Evolutionary conservation across 2,113 vertebrate genomes (phyloP), one percentile per base, ranked within the genome.

Genomic region (Zosterops lateralis): DNA sequence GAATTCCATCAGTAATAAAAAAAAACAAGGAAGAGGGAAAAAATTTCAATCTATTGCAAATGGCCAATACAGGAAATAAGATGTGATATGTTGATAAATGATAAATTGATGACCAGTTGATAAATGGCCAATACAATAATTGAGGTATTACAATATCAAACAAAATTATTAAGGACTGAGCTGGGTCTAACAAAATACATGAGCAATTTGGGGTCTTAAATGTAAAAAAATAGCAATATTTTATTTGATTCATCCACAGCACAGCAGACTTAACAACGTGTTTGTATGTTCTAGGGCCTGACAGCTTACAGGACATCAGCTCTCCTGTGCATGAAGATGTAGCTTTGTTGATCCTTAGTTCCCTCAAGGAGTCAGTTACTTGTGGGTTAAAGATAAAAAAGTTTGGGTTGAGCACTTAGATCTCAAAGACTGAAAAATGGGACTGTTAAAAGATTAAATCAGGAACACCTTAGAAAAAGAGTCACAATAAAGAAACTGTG

Each of bases 171-270:
- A 54, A 80, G 44, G n/a, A 67, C 58, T 85, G 84, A 78, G 36
- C 53, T 89, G 76, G 10, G 6, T 76, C 64, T 92, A 83, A 89
- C 36, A 93, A 96, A 93, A 91, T 44, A 62, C 17, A 67, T 24
- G 8, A 83, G 34, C 32, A 85, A 77, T 89, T 91, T 89, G 60
- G 24, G 16, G 12, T 54, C 34, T 60, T 42, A 75, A 75, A 36
- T 89, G 34, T 64, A 84, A 91, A 82, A 84, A 72, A 93, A 31
- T 0, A 90, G 21, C 32, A 73, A 28, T 62, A 50, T 58, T 84
- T 87, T 13, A 32, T 36, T n/a, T 47, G 22, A 86, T 62, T 54
- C 18, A 66, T 45, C 24, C 42, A 24, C 67, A 84, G 76, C 47
- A 31, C 20, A 75, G 74, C 32, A 90, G n/a, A 36, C 24, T 34